phyloP scores from a whole-genome alignment of 2,888 invertebrate genomes.

The Eubasilissa splendida region DNA sequence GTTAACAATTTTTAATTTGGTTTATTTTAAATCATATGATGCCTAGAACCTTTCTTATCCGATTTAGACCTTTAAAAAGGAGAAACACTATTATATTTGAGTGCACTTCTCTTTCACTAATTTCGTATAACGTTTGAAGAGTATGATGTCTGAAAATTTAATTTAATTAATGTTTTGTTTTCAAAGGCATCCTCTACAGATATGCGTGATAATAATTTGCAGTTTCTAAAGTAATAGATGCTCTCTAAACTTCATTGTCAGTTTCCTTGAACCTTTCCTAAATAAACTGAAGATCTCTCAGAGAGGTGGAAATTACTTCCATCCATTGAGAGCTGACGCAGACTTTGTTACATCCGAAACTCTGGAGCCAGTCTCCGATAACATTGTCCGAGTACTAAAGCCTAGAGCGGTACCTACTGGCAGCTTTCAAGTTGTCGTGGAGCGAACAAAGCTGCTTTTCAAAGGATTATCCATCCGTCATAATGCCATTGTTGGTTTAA shows the following conservation, averaged over 20 bases:
- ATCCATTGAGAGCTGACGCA: constrained; percentile 16
- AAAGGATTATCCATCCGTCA: constrained; percentile 44
- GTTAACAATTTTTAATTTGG: no score
- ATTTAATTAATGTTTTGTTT: no score
- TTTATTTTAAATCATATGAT: no score
- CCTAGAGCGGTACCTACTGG: background rate
- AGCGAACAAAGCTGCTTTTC: constrained; percentile 41
- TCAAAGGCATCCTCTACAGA: background rate
- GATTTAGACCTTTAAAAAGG: no score
- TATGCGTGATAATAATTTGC: background rate
- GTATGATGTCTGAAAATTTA: no score
- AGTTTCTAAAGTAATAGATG: constrained; percentile 1
- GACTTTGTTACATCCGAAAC: constrained; percentile 28
- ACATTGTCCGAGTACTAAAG: constrained; percentile 24
- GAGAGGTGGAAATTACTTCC: constrained; percentile 30
- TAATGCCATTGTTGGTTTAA: background rate
- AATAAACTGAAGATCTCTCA: constrained; percentile 19
- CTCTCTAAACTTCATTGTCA: background rate
- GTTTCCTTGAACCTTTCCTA: background rate
- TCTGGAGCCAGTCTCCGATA: constrained; percentile 11
- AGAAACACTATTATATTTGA: no score
- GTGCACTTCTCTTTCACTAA: no score
- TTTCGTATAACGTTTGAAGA: no score
- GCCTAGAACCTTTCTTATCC: no score
- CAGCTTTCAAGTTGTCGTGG: constrained; percentile 37